These are phyloP conservation scores for Aptenodytes forsteri DNA, from an alignment of 2,113 vertebrate species.

Conservation along the genomic window DNA sequence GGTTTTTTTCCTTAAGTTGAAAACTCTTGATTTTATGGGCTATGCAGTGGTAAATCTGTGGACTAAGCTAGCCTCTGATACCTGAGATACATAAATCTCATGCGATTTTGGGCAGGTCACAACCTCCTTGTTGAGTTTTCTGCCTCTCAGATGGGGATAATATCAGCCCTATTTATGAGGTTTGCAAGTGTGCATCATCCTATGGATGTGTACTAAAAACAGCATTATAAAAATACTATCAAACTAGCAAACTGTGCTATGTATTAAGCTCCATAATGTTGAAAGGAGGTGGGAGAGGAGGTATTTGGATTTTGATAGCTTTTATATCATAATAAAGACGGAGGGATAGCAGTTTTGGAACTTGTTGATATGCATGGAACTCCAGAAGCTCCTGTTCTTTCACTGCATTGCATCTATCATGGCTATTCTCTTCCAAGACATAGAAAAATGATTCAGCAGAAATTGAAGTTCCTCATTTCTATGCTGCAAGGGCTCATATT, in stretches of 20 bases:
- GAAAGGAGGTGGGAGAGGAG: background rate
- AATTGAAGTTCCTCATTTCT: slow-evolving; percentile 78
- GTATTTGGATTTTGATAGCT: background rate
- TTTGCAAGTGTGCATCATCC: background rate
- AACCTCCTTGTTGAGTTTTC: background rate
- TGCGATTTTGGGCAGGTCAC: background rate
- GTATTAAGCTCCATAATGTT: background rate
- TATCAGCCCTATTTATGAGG: background rate
- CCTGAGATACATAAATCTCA: background rate
- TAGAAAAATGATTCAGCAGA: slow-evolving; percentile 76
- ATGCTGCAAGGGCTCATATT: slow-evolving; percentile 67
- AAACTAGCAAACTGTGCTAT: background rate
- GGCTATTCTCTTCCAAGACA: slow-evolving; percentile 63
- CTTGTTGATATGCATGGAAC: slow-evolving; percentile 59
- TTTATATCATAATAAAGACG: slow-evolving; percentile 36
- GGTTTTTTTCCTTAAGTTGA: background rate
- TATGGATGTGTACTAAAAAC: background rate
- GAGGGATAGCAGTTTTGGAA: background rate
- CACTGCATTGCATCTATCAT: slow-evolving; percentile 59
- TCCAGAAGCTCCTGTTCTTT: slow-evolving; percentile 45
- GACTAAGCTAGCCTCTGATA: background rate
- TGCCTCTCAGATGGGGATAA: background rate
- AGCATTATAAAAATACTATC: background rate
- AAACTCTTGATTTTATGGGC: background rate
- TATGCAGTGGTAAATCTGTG: background rate